Evolutionary conservation across 2,113 vertebrate genomes (phyloP), one percentile per base, ranked within the genome.

Genomic region (Macquaria ambigua): DNA sequence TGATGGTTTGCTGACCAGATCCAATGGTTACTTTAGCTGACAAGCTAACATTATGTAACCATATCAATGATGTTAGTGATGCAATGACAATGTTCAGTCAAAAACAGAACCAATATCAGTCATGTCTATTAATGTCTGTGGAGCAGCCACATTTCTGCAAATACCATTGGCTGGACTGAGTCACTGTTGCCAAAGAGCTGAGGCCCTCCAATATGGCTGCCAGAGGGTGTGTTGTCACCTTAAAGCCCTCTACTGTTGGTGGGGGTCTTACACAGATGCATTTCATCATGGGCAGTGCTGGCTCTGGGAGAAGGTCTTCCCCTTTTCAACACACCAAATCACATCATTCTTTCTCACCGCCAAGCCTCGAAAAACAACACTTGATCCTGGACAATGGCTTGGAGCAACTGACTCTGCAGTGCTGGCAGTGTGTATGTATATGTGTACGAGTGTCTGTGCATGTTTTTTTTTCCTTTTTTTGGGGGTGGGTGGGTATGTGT

Each of bases 201-300:
- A 52, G 16, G 59, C 78, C 37, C 4, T 76, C 66, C 62, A 75
- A 43, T 21, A 81, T 72, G 81, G 62, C 79, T 14, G 5, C 79
- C 21, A 79, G 61, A 64, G 71, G n/a, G 18, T 5, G 25, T 28
- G 55, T 50, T 69, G 69, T 80, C 62, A 74, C 28, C 28, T 77
- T 56, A 61, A 66, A 48, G 25, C 1, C 34, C 28, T 76, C 52
- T 67, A 8, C 21, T 69, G 63, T 79, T 92, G 87, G 92, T 86
- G 84, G 92, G 87, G 82, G 91, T 91, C 62, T 0, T 48, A 55
- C 39, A 55, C 64, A 52, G 69, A 71, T 53, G 50, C 23, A 28
- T 70, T 31, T 86, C 69, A 70, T 77, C 28, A 39, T 58, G 78
- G 73, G 74, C 86, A 77, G 20, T 64, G 52, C 67, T 68, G 70